Evolutionary conservation across 2,797 vertebrate genomes (phyloP), one percentile per base, ranked within the genome.

Genomic region (Oryzias dopingdopingensis): DNA sequence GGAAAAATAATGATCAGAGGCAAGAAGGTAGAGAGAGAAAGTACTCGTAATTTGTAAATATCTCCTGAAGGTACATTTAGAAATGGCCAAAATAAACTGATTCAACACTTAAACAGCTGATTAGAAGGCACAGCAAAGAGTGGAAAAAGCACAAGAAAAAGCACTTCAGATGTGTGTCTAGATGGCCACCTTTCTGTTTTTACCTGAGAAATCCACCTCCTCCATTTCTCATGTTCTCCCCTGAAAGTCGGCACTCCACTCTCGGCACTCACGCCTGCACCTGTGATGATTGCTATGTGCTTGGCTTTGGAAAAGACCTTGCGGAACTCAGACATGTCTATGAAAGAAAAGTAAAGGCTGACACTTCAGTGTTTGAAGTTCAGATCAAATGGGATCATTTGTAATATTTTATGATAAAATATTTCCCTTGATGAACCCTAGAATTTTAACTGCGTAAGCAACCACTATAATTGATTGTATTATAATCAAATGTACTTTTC

Each of bases 171-270:
- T 22, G 12, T 16, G 4, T 20, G 26, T 42, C 20, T 1, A 23
- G 32, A 37, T 50, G 37, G 22, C 4, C 4, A 52, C 48, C 17
- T 65, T 51, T 15, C 2, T 8, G 10, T 42, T 59, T 78, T n/a
- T 53, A 96, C 97, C 94, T 98, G 95, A 15, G 96, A 92, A 67
- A 93, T 91, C 97, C 96, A 99, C 76, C 91, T 95, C 50, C 96
- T 94, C 97, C 97, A 99, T 56, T 92, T 94, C 23, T 96, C 95
- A 22, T 94, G 92, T 0, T 93, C 86, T 52, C 94, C 96, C 79
- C 94, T 87, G 89, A 98, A 98, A 14, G 95, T 97, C 0, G 95
- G 96, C 0, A 99, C 88, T 0, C 97, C 95, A 0, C 96, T 98
- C 85, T 98, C 97, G 0, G 94, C 94, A 2, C 95, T 96, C 23